phyloP scores from a whole-genome alignment of 1,140 invertebrate species.

The Gryllus bimaculatus region DNA sequence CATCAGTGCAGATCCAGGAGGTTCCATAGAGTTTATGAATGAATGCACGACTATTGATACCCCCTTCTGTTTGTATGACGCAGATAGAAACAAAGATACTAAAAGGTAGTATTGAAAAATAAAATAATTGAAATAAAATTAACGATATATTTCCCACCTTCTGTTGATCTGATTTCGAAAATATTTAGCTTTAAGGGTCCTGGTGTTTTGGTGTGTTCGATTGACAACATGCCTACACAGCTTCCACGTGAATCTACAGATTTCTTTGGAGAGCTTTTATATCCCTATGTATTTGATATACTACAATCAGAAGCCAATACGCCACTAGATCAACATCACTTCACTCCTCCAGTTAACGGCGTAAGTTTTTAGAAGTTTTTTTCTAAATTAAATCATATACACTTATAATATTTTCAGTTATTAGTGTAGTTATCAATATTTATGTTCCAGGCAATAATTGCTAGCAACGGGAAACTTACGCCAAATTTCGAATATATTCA shows the following conservation, averaged over 20 bases:
- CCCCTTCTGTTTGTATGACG: constrained; percentile 97
- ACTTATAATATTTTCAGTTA: background rate
- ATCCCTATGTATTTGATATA: constrained; percentile 84
- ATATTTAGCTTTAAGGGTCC: constrained; percentile 77
- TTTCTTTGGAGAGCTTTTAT: constrained; percentile 89
- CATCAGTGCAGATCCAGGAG: constrained; percentile 96
- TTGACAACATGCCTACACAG: constrained; percentile 99
- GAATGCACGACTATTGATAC: constrained; percentile 99
- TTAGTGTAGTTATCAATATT: background rate
- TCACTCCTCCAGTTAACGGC: constrained; percentile 65
- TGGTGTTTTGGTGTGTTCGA: constrained; percentile 95
- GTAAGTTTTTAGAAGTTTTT: constrained; percentile 45
- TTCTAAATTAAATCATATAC: background rate
- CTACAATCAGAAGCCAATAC: constrained; percentile 81
- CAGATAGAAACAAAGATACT: constrained; percentile 92
- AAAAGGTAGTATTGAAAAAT: constrained; percentile 54
- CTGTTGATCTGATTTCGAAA: background rate
- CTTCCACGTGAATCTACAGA: constrained; percentile 94
- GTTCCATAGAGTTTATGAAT: constrained; percentile 99
- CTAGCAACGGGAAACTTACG: constrained; percentile 87
- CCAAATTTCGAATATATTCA: constrained; percentile 91
- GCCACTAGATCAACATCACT: constrained; percentile 69
- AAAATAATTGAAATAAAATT: too few relatives aligned
- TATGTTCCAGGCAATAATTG: constrained; percentile 76
- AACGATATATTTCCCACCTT: background rate